A percentile compares a stretch with the other conserved stretches of the same genome.
These are phyloP conservation scores for Sterrhoptilus dennistouni DNA, from an alignment of 2,113 vertebrate species.

Conservation along the genomic window DNA sequence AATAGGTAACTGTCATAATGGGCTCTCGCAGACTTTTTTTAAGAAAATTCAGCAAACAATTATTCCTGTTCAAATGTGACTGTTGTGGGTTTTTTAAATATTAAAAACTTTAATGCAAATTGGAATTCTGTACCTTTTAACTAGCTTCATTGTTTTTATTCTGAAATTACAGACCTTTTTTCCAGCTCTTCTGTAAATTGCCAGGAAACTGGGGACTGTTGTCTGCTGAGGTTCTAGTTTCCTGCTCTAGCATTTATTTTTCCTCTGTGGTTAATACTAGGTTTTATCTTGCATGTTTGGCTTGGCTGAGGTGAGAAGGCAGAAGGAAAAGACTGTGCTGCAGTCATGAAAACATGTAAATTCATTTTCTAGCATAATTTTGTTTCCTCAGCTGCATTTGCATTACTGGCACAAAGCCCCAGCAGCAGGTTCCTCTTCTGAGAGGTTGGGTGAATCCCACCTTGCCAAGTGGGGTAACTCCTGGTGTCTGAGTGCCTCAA, in stretches of 20 bases:
- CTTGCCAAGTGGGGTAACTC: background rate
- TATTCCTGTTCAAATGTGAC: background rate
- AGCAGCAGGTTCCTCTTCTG: background rate
- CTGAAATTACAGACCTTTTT: slow-evolving; percentile 9
- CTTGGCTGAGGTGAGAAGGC: background rate
- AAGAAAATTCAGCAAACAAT: background rate
- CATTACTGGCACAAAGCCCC: background rate
- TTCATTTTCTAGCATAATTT: background rate
- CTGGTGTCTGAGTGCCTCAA: background rate
- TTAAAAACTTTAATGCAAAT: background rate
- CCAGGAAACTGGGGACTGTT: background rate
- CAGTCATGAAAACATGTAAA: background rate
- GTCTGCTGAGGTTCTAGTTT: background rate
- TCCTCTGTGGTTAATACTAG: background rate
- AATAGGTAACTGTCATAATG: background rate
- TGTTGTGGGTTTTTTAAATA: background rate
- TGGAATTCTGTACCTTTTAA: background rate
- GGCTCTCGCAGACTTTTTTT: background rate
- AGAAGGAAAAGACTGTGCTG: background rate
- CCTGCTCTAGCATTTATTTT: background rate
- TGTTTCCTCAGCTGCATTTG: background rate
- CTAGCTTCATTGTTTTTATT: slow-evolving; percentile 5
- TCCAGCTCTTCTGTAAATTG: background rate
- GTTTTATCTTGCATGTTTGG: background rate
- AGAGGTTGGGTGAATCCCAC: background rate